Conservation (phyloP, 2,888 invertebrate species). For the Agonopterix alstromeriana region DNA sequence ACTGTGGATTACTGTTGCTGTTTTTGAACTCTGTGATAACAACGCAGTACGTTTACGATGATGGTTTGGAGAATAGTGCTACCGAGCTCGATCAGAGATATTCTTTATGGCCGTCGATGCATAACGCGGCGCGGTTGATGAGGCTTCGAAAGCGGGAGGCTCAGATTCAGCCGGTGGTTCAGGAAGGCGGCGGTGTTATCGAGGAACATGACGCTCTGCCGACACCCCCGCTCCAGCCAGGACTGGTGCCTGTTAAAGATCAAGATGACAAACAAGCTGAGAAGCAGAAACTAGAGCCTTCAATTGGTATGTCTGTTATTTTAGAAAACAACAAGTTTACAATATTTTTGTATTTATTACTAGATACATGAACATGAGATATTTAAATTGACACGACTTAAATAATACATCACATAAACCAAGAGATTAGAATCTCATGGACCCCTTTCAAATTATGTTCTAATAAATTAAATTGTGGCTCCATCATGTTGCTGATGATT, state of each 20-base stretch:
- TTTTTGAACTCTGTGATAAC: slow-evolving; percentile 38
- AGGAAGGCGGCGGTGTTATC: not conserved
- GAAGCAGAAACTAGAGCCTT: not conserved
- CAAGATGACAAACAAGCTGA: not conserved
- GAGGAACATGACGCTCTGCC: not conserved
- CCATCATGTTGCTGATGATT: too few species aligned
- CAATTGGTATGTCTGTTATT: not conserved
- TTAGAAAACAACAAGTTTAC: not conserved
- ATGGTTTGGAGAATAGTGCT: slow-evolving; percentile 15
- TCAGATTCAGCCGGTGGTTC: not conserved
- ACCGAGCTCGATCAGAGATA: slow-evolving; percentile 32
- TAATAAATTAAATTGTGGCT: too few species aligned
- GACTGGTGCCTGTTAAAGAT: not conserved
- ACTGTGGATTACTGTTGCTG: slow-evolving; percentile 37
- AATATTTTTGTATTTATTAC: too few species aligned
- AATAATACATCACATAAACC: too few species aligned
- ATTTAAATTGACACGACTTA: too few species aligned
- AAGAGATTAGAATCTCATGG: too few species aligned
- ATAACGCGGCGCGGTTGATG: slow-evolving; percentile 36
- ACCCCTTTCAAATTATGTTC: too few species aligned
- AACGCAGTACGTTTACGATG: slow-evolving; percentile 23
- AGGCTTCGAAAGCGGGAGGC: slow-evolving; percentile 26
- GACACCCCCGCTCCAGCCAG: not conserved
- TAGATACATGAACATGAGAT: too few species aligned
- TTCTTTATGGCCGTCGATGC: slow-evolving; percentile 50